phyloP scores from a whole-genome alignment of 2,113 vertebrate genomes.

The Oreochromis tanganicae region DNA sequence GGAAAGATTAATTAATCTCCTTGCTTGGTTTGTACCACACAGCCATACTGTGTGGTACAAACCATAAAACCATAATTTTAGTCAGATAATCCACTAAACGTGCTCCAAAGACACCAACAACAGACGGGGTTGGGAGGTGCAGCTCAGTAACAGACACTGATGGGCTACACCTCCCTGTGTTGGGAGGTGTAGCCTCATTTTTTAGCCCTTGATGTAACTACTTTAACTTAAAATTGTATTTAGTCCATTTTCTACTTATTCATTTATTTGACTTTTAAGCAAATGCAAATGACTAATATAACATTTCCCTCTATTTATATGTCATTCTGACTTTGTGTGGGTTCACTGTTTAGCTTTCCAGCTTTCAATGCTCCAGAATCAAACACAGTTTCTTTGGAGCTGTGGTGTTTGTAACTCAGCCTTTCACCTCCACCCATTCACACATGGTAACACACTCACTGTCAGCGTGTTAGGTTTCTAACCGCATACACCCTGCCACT shows the following conservation, averaged over 20 bases:
- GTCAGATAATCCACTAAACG: neutral
- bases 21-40: neutral
- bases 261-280: neutral
- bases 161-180: neutral
- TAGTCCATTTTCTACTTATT: neutral
- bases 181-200: neutral
- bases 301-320: neutral
- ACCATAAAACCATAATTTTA: neutral
- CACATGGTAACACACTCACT: neutral
- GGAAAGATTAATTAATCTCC: neutral
- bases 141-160: neutral
- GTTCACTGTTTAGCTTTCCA: neutral
- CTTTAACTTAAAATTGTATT: neutral
- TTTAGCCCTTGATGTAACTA: neutral
- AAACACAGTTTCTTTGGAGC: neutral
- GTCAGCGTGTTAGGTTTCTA: neutral
- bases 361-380: accelerated
- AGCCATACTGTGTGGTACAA: neutral
- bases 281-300: neutral
- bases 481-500: neutral
- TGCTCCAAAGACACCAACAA: accelerated
- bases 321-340: neutral
- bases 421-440: neutral
- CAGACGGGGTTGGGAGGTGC: neutral
- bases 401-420: accelerated